phyloP scores from a whole-genome alignment of 2,888 invertebrate species.

The Nemapogon koenigi region DNA sequence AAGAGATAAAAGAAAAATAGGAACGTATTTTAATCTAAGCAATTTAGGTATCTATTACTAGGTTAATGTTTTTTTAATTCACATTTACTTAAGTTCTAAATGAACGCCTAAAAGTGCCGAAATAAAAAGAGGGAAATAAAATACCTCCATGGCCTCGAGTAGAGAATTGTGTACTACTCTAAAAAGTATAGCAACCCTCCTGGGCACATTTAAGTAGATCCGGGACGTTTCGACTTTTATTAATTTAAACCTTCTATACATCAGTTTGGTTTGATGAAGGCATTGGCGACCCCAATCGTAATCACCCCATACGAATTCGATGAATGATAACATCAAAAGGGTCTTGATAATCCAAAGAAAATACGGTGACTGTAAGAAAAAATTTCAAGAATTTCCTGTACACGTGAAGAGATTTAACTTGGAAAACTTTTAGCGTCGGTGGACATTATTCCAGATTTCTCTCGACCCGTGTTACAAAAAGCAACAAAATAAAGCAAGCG shows the following conservation, averaged over 20 bases:
- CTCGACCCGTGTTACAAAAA: conserved; percentile 23
- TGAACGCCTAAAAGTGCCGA: conserved; percentile 26
- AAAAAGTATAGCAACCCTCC: conserved; percentile 16
- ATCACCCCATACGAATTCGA: not conserved
- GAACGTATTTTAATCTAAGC: too few relatives aligned
- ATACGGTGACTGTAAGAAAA: not conserved
- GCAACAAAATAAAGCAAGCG: conserved; percentile 38
- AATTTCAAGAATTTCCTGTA: conserved; percentile 1
- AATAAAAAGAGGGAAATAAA: conserved; percentile 26
- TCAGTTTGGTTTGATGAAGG: not conserved
- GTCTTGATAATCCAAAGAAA: not conserved
- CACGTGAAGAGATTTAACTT: conserved; percentile 21
- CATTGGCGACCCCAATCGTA: not conserved
- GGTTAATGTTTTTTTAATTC: conserved; percentile 28
- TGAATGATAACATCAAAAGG: not conserved
- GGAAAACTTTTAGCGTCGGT: conserved; percentile 27
- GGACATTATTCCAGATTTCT: conserved; percentile 32
- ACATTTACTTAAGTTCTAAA: conserved; percentile 24
- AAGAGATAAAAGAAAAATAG: too few relatives aligned
- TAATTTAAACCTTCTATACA: conserved; percentile 17
- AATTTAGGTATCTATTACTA: conserved; percentile 23
- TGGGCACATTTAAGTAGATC: conserved; percentile 25
- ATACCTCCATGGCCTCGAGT: conserved; percentile 16
- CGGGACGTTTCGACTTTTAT: conserved; percentile 24
- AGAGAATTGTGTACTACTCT: conserved; percentile 21